Evolutionary conservation across 2,797 vertebrate species (phyloP), one percentile per base, ranked within the genome.

Genomic region (Aldrovandia affinis): DNA sequence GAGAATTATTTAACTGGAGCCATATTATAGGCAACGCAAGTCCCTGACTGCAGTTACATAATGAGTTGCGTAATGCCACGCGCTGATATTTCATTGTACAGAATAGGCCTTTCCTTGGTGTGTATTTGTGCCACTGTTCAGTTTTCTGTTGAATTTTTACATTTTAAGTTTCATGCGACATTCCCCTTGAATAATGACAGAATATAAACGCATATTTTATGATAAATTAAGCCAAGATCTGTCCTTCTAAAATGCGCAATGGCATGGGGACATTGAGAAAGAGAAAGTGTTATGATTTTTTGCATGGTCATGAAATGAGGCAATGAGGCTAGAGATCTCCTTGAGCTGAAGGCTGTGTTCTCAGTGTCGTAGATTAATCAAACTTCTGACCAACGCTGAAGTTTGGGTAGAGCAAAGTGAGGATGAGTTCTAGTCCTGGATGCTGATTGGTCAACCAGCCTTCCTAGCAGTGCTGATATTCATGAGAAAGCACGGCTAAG

Each of bases 41-140:
- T 42, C 22, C 52, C 50, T 4, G 25, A 78, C 50, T 57, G 50
- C 80, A 65, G 59, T 81, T 47, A 81, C n/a, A 18, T 81, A 81
- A 81, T 81, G 36, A 63, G 18, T 65, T 65, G n/a, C 59, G 50
- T 81, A 81, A 68, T n/a, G n/a, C 20, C 39, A 22, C n/a, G 59
- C 22, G 65, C 14, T 65, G 9, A 65, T 65, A n/a, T 68, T 59
- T 68, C 39, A 57, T 63, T 28, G 33, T 36, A 65, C 25, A 44
- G 42, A 79, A 63, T n/a, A 25, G 39, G 36, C 39, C 22, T 81
- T 81, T 59, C 2, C 57, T 81, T 63, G 36, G 42, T 50, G 75
- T 54, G n/a, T 52, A 25, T n/a, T 63, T 44, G 22, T 59, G 20
- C 22, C 36, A 36, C 22, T 30, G 61, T 81, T 55, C 52, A 30